phyloP scores from a whole-genome alignment of 1,140 invertebrate genomes.

The Drosophila kurseongensis region DNA sequence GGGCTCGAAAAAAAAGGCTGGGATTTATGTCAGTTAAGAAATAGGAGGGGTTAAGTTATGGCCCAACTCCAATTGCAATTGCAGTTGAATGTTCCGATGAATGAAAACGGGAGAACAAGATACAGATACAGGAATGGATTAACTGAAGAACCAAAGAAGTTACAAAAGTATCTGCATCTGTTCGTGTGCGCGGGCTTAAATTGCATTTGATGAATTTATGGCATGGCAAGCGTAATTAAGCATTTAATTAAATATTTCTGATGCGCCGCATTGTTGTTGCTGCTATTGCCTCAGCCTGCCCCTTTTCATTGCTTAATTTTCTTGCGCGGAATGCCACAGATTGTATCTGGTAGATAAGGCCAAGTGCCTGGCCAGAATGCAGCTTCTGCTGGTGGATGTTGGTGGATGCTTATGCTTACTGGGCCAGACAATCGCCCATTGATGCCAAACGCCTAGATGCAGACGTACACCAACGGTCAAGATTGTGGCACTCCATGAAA shows the following conservation, averaged over 20 bases:
- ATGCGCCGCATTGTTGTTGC: conserved; percentile 68
- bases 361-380: conserved; percentile 45
- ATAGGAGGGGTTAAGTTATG: conserved; percentile 50
- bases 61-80: conserved; percentile 65
- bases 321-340: conserved; percentile 76
- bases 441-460: conserved; percentile 7
- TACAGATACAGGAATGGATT: background rate
- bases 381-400: conserved; percentile 5
- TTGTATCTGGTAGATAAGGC: conserved; percentile 54
- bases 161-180: conserved; percentile 45
- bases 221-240: conserved; percentile 84
- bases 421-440: conserved; percentile 29
- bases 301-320: conserved; percentile 59
- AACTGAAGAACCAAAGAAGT: background rate
- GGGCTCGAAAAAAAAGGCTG: conserved; percentile 2
- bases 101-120: conserved; percentile 33
- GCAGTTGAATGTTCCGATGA: conserved; percentile 59
- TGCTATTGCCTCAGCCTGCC: conserved; percentile 13
- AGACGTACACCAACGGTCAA: conserved; percentile 2
- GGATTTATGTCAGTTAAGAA: conserved; percentile 37
- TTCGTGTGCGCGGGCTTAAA: conserved; percentile 67
- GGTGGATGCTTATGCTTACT: conserved; percentile 3
- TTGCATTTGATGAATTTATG: conserved; percentile 84
- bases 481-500: background rate
- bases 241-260: conserved; percentile 84